A percentile compares a stretch with the other conserved stretches of the same genome.
Evolutionary conservation across 2,888 invertebrate species (phyloP).

Genomic region (Graphium colonna): DNA sequence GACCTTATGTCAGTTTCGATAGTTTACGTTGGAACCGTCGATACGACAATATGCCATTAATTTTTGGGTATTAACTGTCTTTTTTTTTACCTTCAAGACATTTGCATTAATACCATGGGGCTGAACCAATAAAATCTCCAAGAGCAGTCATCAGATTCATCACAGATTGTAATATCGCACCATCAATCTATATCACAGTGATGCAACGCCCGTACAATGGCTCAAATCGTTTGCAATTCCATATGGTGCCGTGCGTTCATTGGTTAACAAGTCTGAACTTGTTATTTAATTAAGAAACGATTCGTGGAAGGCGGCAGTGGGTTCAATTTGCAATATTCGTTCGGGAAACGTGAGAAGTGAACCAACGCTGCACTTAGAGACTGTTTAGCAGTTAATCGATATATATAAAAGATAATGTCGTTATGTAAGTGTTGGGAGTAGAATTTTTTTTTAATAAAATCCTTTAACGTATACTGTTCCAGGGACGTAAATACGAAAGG

Average conservation of each 20-base stretch:
- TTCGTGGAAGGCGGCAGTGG: constrained; percentile 22
- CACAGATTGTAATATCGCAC: too few species aligned
- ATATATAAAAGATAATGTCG: background rate
- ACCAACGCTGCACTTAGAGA: background rate
- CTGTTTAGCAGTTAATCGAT: background rate
- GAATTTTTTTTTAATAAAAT: background rate
- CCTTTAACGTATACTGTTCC: too few species aligned
- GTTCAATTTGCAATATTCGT: background rate
- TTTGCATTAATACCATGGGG: too few species aligned
- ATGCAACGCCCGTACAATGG: constrained; percentile 38
- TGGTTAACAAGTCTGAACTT: constrained; percentile 40
- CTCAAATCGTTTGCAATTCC: constrained; percentile 26
- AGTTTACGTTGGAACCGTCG: too few species aligned
- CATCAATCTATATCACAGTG: constrained; percentile 71
- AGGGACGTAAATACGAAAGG: too few species aligned
- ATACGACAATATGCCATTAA: too few species aligned
- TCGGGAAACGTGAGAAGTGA: background rate
- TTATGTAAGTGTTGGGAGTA: background rate
- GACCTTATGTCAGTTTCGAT: too few species aligned
- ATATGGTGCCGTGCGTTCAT: constrained; percentile 36
- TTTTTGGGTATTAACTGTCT: too few species aligned
- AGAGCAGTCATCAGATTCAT: too few species aligned
- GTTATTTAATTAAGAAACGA: constrained; percentile 49
- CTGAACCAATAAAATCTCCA: too few species aligned
- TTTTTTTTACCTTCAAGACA: too few species aligned